Conservation (phyloP, 2,888 invertebrate genomes). For the Coelogynopora nodosa region DNA sequence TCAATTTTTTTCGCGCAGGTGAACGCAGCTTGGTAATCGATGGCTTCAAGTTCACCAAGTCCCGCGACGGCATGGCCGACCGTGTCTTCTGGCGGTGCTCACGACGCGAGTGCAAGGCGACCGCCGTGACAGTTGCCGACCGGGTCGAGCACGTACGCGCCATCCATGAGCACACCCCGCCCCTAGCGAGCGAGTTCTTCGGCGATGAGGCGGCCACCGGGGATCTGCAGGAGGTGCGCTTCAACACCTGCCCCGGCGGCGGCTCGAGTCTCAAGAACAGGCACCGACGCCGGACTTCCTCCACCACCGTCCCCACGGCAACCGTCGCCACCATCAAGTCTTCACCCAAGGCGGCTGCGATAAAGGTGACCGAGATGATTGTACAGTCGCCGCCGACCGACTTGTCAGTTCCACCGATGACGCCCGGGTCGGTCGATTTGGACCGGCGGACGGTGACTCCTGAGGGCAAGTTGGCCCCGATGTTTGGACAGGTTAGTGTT, state of each 20-base stretch:
- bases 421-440: neutral
- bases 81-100: slow-evolving; percentile 43
- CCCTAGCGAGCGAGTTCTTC: slow-evolving; percentile 39
- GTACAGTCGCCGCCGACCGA: neutral
- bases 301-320: neutral
- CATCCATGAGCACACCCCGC: slow-evolving; percentile 36
- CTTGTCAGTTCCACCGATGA: neutral
- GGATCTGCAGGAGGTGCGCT: slow-evolving; percentile 38
- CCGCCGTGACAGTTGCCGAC: slow-evolving; percentile 39
- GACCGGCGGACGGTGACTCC: too few species aligned
- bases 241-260: slow-evolving; percentile 37
- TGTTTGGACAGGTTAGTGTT: too few species aligned
- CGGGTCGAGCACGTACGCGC: slow-evolving; percentile 40
- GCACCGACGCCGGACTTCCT: neutral
- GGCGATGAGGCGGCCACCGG: slow-evolving; percentile 11
- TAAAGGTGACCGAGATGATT: neutral
- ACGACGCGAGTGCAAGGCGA: slow-evolving; percentile 40
- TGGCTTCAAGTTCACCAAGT: slow-evolving; percentile 43
- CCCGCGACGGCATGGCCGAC: slow-evolving; percentile 37
- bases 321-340: too few species aligned
- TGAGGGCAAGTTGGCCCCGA: too few species aligned
- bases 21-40: slow-evolving; percentile 41
- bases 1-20: too few species aligned
- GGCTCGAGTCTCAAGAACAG: neutral
- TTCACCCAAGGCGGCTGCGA: too few species aligned